A percentile compares a stretch with the other conserved stretches of the same genome.
These are phyloP conservation scores for Hypsibius dujardini DNA, from an alignment of 1,140 invertebrate genomes.

Conservation along the genomic window DNA sequence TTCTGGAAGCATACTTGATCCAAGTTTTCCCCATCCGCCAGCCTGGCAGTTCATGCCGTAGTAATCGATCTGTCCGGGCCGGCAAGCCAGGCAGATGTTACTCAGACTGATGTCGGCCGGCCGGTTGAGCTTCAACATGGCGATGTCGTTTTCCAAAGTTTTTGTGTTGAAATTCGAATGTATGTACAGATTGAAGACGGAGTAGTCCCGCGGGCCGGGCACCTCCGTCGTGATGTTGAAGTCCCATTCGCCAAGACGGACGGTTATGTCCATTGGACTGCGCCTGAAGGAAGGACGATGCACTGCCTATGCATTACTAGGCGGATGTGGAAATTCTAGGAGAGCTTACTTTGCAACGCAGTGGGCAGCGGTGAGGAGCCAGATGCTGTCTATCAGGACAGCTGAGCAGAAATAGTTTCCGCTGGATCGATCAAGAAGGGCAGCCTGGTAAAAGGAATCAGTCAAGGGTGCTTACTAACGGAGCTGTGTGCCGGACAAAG, in stretches of 20 bases:
- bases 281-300: neutral
- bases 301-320: neutral
- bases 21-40: slow-evolving; percentile 14
- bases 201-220: slow-evolving; percentile 11
- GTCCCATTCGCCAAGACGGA: slow-evolving; percentile 13
- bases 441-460: neutral
- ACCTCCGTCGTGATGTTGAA: slow-evolving; percentile 12
- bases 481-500: neutral
- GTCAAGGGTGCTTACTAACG: neutral
- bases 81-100: slow-evolving; percentile 10
- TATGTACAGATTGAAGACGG: slow-evolving; percentile 16
- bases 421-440: slow-evolving; percentile 1
- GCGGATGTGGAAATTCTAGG: neutral
- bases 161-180: neutral
- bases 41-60: slow-evolving; percentile 15
- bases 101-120: slow-evolving; percentile 14
- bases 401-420: slow-evolving; percentile 14
- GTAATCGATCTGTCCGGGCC: slow-evolving; percentile 15
- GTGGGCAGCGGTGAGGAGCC: slow-evolving; percentile 7
- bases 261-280: slow-evolving; percentile 14
- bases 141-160: slow-evolving; percentile 10
- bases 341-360: neutral
- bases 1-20: neutral
- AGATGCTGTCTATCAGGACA: slow-evolving; percentile 1
- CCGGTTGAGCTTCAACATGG: slow-evolving; percentile 11